Evolutionary conservation across 2,797 vertebrate species (phyloP).

Genomic region (Philypnodon macrostomus): DNA sequence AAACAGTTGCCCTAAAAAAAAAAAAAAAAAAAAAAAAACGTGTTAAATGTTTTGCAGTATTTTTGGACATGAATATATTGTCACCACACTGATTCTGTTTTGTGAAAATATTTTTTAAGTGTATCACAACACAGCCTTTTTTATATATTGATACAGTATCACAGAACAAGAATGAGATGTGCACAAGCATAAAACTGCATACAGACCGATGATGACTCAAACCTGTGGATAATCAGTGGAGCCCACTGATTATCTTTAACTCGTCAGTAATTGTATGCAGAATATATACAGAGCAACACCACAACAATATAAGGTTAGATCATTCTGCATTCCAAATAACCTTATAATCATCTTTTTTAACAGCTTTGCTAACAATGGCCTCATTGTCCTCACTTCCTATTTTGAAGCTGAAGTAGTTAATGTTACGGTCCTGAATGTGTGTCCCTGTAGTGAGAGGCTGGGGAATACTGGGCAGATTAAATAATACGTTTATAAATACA

Average conservation of each 20-base stretch:
- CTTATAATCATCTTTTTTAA: constrained; percentile 5
- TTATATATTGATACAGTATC: too few species aligned
- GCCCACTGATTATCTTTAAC: neutral
- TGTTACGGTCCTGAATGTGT: neutral
- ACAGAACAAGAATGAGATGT: too few species aligned
- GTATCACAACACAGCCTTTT: too few species aligned
- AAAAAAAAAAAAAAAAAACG: too few species aligned
- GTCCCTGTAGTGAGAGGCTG: neutral
- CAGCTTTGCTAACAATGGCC: neutral
- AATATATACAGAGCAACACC: neutral
- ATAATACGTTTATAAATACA: constrained; percentile 7
- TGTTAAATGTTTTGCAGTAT: too few species aligned
- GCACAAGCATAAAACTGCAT: too few species aligned
- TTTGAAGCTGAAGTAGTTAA: constrained; percentile 7
- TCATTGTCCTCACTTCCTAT: constrained; percentile 8
- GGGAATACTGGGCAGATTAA: constrained; percentile 1
- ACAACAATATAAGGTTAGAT: neutral
- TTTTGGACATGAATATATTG: too few species aligned
- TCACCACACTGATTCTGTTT: too few species aligned
- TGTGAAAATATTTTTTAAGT: too few species aligned
- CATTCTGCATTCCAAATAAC: neutral
- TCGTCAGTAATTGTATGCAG: neutral
- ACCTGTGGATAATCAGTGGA: too few species aligned
- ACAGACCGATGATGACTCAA: too few species aligned
- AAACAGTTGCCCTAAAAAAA: too few species aligned